Conservation (phyloP, 2,888 invertebrate species). For the Lasiommata megera region DNA sequence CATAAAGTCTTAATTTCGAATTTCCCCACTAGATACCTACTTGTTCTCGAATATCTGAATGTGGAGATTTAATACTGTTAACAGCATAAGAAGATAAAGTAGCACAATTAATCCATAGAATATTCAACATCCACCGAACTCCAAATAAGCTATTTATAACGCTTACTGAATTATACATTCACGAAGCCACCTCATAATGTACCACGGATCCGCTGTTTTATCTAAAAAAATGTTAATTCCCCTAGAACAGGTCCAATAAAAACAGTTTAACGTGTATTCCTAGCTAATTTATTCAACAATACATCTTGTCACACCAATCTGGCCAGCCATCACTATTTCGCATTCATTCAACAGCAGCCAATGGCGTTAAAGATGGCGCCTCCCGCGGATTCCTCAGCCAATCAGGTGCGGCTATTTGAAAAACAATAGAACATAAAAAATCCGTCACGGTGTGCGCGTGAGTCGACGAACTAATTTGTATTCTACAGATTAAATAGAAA, state of each 20-base stretch:
- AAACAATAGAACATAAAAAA: slow-evolving; percentile 80
- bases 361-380: slow-evolving; percentile 55
- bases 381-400: slow-evolving; percentile 59
- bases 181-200: background rate
- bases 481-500: slow-evolving; percentile 33
- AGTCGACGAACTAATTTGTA: slow-evolving; percentile 53
- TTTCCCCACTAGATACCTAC: too few species aligned
- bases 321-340: slow-evolving; percentile 73
- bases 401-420: slow-evolving; percentile 64
- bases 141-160: background rate
- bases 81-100: background rate
- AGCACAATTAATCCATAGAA: slow-evolving; percentile 4
- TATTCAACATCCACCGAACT: slow-evolving; percentile 3
- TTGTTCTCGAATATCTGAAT: background rate
- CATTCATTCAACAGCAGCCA: slow-evolving; percentile 64
- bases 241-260: slow-evolving; percentile 40
- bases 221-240: slow-evolving; percentile 13
- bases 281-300: slow-evolving; percentile 72
- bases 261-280: slow-evolving; percentile 30
- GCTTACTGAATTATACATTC: slow-evolving; percentile 7
- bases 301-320: slow-evolving; percentile 65
- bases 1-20: too few species aligned
- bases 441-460: slow-evolving; percentile 71
- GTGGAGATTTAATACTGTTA: background rate
- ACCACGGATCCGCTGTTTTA: slow-evolving; percentile 7